Conservation (phyloP, 2,888 invertebrate genomes). For the Cryptosula pallasiana region DNA sequence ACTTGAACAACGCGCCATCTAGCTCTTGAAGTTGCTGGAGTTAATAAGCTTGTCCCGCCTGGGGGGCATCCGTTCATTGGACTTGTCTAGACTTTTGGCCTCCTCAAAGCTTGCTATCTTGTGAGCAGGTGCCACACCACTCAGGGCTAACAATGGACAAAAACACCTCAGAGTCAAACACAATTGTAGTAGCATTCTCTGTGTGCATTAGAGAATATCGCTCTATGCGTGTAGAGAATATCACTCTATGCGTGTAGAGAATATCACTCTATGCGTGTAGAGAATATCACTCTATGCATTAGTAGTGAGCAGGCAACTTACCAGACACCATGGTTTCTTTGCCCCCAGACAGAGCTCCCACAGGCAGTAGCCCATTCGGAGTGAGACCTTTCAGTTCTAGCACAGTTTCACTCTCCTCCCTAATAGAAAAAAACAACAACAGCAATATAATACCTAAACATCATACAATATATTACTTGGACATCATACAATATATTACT, state of each 20-base stretch:
- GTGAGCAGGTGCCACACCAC: slow-evolving; percentile 85
- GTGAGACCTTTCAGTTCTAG: slow-evolving; percentile 96
- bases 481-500: too few species aligned
- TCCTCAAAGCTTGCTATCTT: slow-evolving; percentile 98
- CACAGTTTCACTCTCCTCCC: slow-evolving; percentile 99
- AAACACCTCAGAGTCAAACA: too few species aligned
- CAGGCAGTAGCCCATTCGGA: slow-evolving; percentile 92
- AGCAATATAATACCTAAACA: too few species aligned
- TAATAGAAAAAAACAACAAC: slow-evolving; percentile 58
- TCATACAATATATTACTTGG: too few species aligned
- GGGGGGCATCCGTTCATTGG: slow-evolving; percentile 99
- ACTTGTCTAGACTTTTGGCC: slow-evolving; percentile 95
- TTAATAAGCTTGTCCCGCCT: background rate
- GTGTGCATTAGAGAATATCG: too few species aligned
- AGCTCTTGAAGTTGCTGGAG: background rate
- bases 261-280: too few species aligned
- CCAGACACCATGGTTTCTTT: slow-evolving; percentile 65
- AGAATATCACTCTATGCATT: background rate
- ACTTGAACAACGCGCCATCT: too few species aligned
- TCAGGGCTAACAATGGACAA: too few species aligned
- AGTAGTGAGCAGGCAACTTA: background rate
- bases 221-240: too few species aligned
- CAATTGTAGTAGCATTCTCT: too few species aligned
- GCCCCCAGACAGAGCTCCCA: slow-evolving; percentile 94
- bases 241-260: too few species aligned